Evolutionary conservation across 2,113 vertebrate species (phyloP), one percentile per base, ranked within the genome.

Genomic region (Chunga burmeisteri): DNA sequence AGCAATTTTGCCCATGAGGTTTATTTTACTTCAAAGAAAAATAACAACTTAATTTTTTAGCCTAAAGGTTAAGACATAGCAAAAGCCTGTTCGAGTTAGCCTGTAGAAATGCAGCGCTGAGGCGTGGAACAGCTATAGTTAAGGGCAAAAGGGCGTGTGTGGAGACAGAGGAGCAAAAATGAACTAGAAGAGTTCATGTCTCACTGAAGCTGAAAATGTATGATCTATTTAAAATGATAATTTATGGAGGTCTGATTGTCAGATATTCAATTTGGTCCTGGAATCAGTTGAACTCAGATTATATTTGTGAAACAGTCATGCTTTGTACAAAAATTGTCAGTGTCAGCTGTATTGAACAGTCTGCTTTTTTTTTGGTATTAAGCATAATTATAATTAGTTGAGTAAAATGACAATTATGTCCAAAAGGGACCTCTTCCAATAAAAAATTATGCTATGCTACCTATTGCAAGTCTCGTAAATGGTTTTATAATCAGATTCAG

Each of bases 311-410:
- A 89, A 88, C 26, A 91, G 80, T 91, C 46, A 49, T 79, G 56
- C 61, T 94, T 89, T 67, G 77, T 91, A 92, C 96, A 96, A 92
- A 95, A 94, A 93, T 56, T 78, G 91, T 94, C 75, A 36, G n/a
- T 63, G 94, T 94, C 95, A 93, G 86, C 88, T 94, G 21, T 95
- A 92, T 68, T 91, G 77, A 88, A 61, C 40, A 40, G 61, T 86
- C 55, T 93, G 52, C 10, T 61, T 34, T 86, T 44, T 75, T 72
- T 93, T 81, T 49, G 1, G 9, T 85, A 67, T 92, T 86, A 80
- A 78, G 30, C n/a, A 13, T 91, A 91, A 94, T 92, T 93, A 63
- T 66, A 94, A 95, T 96, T 92, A 90, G 59, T 86, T 82, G 79
- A 95, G 67, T 84, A 74, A 94, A 97, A 83, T 84, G 25, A 23